Evolutionary conservation across 2,797 vertebrate species (phyloP), one percentile per base, ranked within the genome.

Genomic region (Acrossocheilus wenchowensis): DNA sequence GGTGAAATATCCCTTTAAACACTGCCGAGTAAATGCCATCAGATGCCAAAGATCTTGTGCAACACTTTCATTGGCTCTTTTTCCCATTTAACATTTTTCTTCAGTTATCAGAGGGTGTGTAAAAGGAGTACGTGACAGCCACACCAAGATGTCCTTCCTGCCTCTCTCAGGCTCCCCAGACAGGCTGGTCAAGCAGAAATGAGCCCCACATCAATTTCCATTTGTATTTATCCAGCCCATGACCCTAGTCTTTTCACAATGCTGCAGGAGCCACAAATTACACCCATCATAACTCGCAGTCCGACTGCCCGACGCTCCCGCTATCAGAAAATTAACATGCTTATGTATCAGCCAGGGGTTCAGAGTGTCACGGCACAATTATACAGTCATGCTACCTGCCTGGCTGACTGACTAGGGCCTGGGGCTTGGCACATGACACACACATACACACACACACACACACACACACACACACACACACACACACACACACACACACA

Each of bases 321-420:
- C 94, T 95, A 95, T 96, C 95, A 95, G 95, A 94, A 96, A 96
- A 96, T 96, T 94, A 96, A 95, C 93, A 93, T 94, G 94, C 93
- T 92, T 94, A 92, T 94, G 93, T 93, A 95, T 94, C 94, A 93
- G 91, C 91, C 91, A 90, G 75, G 81, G 94, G 94, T 94, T 96
- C 94, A 95, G 89, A 90, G 93, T 95, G 95, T 95, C 95, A 95
- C 93, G 91, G 95, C 94, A 95, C 95, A 96, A 96, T 96, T 96
- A 96, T 95, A 94, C 93, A 92, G 93, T 93, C 93, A 92, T 90
- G 92, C 91, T 93, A 94, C 90, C 94, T 95, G 93, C 91, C 94
- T 93, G 94, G 93, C 90, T 94, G 93, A 94, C 92, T 93, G 93
- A 94, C 94, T 94, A 83, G 79, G 82, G 86, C 89, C 89, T 77